Evolutionary conservation across 2,113 vertebrate genomes (phyloP), one percentile per base, ranked within the genome.

Genomic region (Halichoeres trimaculatus): DNA sequence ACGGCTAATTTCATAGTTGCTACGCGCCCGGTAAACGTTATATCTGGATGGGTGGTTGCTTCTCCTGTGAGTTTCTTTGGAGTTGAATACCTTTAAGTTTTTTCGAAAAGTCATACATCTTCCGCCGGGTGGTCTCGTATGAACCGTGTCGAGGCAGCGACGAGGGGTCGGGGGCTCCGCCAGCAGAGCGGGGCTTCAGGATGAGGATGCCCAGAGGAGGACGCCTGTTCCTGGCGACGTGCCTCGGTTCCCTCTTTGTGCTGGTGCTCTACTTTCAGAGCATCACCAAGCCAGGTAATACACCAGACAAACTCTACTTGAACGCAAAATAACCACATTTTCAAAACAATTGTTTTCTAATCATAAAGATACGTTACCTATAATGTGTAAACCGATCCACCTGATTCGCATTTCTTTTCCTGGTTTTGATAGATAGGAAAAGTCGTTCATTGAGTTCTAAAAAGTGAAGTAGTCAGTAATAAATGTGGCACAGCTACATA

Each of bases 201-300:
- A 94, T 93, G 93, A 89, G 63, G 89, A 92, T 90, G 84, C 89
- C 91, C 76, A 75, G 88, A 71, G 88, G 86, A 86, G 92, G 92
- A 87, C 91, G 90, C 71, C 68, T 93, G 89, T 88, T 94, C 68
- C 80, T 94, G 89, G 92, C 90, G 81, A 93, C 86, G 77, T 91
- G 91, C 90, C 81, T 93, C 40, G 84, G 92, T 45, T 94, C 93
- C 47, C 88, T 94, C 71, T 90, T 93, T 76, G 89, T 94, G 10
- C 85, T 94, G 2, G 87, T 94, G 36, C 88, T 94, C 11, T 94
- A 93, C 84, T 90, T 90, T n/a, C 93, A 94, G 85, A 93, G 61
- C 90, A 89, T 88, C 88, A 85, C 86, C 12, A 92, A 86, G 66
- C 78, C 88, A 73, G 93, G 93, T 94, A 85, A 88, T 87, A 47